Evolutionary conservation across 2,888 invertebrate species (phyloP), one percentile per base, ranked within the genome.

Genomic region (Dorcus hopei): DNA sequence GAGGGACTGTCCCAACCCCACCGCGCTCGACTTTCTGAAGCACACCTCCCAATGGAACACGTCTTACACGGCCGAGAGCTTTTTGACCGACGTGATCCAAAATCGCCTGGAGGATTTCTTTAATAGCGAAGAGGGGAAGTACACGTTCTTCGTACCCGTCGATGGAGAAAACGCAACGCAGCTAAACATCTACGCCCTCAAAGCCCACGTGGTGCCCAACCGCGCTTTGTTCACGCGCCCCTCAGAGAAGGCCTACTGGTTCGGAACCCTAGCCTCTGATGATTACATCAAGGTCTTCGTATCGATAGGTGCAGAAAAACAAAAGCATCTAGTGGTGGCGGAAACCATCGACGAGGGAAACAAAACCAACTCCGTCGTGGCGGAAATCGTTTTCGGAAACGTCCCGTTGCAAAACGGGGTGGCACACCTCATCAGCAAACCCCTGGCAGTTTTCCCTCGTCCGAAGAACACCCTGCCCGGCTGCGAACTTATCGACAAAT

Each of bases 381-480:
- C 93, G 0, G 91, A 93, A 76, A 90, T 95, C 58, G 86, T 94
- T 5, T 85, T 87, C 71, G 89, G 89, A 9, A 94, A 95, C 77
- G 93, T 95, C 62, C 95, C 95, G 0, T 91, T 95, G 16, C 86
- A 86, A 71, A 95, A 95, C 72, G 95, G 96, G 14, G 95, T 96
- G 0, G 88, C 95, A 0, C 96, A 96, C 77, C 84, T 96, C 60
- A 95, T 96, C 62, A 90, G 92, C 68, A 84, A 91, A 64, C 95
- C 95, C 0, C 80, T 95, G 23, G 92, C 93, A 85, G 87, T 94
- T 58, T 90, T 93, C 59, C 91, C 93, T 69, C 89, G 89, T 4
- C 88, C 89, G 4, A 87, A 93, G 61, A 86, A 87, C 65, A 89
- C 93, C 73, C 93, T 94, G 59, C 94, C 95, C 1, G 91, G 90